A percentile compares a stretch with the other conserved stretches of the same genome.
Conservation (phyloP, 1,140 invertebrate species). For the Aphelinus certus region DNA sequence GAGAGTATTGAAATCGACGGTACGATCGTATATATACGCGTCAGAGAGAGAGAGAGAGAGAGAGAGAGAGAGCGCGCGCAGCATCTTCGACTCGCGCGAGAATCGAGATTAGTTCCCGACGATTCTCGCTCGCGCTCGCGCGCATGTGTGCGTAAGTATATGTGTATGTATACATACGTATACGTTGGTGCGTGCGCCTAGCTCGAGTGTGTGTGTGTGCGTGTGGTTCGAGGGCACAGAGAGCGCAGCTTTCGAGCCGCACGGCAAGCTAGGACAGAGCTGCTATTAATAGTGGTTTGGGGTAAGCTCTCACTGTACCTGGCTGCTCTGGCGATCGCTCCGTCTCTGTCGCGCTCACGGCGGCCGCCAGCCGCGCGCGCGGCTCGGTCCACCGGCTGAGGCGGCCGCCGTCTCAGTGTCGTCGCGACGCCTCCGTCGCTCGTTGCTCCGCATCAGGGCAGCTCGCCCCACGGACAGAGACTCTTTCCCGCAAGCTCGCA, state of each 20-base stretch:
- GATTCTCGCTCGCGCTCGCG: neutral
- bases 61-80: neutral
- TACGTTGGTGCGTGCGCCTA: neutral
- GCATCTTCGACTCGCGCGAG: neutral
- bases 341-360: constrained; percentile 26
- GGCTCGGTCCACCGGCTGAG: constrained; percentile 51
- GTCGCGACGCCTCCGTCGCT: constrained; percentile 61
- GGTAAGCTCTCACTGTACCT: constrained; percentile 48
- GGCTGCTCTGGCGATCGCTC: constrained; percentile 13
- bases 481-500: no score
- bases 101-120: neutral
- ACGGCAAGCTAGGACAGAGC: constrained; percentile 63
- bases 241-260: constrained; percentile 55
- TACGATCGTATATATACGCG: no score
- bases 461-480: no score
- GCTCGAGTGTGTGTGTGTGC: constrained; percentile 38
- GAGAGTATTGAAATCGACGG: no score
- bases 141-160: neutral
- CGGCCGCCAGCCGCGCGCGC: constrained; percentile 47
- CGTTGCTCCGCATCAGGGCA: neutral
- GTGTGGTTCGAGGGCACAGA: constrained; percentile 57
- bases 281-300: constrained; percentile 66
- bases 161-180: neutral
- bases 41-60: constrained; percentile 1
- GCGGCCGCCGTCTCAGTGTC: constrained; percentile 62